Evolutionary conservation across 2,113 vertebrate genomes (phyloP).

Genomic region (Scalopus aquaticus): DNA sequence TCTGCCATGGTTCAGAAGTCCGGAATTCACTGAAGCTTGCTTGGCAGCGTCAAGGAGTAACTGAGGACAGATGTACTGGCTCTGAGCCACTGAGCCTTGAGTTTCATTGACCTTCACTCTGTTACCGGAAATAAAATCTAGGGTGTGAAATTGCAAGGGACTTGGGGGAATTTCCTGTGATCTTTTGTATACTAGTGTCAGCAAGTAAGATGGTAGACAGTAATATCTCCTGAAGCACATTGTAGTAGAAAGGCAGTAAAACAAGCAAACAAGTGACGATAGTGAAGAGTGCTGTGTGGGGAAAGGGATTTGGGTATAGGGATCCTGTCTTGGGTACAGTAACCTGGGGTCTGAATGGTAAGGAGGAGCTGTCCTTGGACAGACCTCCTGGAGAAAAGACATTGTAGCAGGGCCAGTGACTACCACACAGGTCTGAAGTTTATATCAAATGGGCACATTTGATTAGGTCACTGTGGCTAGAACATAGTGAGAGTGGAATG

Average conservation of each 20-base stretch:
- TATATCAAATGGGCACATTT: not conserved
- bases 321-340: not conserved
- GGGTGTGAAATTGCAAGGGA: slow-evolving; percentile 29
- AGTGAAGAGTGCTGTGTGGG: not conserved
- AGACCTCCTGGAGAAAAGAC: not conserved
- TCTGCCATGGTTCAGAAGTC: not conserved
- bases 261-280: not conserved
- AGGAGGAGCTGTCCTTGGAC: too few species aligned
- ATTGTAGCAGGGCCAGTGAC: accelerated
- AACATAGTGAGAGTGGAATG: not conserved
- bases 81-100: slow-evolving; percentile 1
- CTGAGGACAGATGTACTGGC: slow-evolving; percentile 31
- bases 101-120: slow-evolving; percentile 38
- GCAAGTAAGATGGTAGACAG: not conserved
- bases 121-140: not conserved
- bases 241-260: not conserved
- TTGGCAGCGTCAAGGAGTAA: not conserved
- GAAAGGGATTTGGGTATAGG: not conserved
- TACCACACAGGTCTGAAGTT: not conserved
- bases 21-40: not conserved
- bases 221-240: not conserved
- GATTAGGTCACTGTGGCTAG: not conserved
- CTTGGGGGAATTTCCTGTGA: not conserved
- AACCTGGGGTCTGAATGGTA: not conserved
- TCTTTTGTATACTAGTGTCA: not conserved